Conservation (phyloP, 2,888 invertebrate species). For the Cremastobaeus sp. region DNA sequence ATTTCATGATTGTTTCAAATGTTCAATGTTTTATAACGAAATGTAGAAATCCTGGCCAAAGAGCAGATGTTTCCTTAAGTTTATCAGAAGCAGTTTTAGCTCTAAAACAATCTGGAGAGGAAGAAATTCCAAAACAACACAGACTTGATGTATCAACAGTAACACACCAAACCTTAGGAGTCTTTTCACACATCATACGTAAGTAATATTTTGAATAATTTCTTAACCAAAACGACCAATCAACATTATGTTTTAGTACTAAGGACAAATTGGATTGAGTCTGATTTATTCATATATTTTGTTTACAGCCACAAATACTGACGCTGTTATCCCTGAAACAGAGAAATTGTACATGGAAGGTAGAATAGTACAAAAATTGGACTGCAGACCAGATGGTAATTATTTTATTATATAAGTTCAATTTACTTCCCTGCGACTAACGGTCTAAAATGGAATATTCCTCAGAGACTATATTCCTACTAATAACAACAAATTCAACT, state of each 20-base stretch:
- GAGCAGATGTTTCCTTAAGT: conserved; percentile 92
- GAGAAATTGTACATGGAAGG: conserved; percentile 95
- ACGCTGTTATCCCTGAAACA: conserved; percentile 85
- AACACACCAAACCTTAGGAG: conserved; percentile 93
- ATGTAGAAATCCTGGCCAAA: conserved; percentile 85
- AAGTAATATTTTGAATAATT: conserved; percentile 31
- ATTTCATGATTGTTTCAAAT: too few species aligned
- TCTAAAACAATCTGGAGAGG: conserved; percentile 87
- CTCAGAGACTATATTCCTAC: too few species aligned
- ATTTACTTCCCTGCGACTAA: too few species aligned
- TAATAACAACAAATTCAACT: too few species aligned
- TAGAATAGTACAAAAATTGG: conserved; percentile 95
- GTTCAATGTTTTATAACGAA: too few species aligned
- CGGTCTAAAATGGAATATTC: background rate
- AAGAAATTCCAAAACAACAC: conserved; percentile 93
- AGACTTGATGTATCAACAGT: conserved; percentile 94
- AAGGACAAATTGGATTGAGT: background rate
- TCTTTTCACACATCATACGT: conserved; percentile 92
- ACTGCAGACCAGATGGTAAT: conserved; percentile 90
- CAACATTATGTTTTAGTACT: background rate
- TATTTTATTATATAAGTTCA: background rate
- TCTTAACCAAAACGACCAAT: too few species aligned
- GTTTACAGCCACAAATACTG: conserved; percentile 81
- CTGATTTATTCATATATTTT: background rate
- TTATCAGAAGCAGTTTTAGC: conserved; percentile 89